Percentiles rank a stretch among this genome's conserved stretches.
These are phyloP conservation scores for Pygocentrus nattereri DNA, from an alignment of 2,797 vertebrate species.

Conservation along the genomic window DNA sequence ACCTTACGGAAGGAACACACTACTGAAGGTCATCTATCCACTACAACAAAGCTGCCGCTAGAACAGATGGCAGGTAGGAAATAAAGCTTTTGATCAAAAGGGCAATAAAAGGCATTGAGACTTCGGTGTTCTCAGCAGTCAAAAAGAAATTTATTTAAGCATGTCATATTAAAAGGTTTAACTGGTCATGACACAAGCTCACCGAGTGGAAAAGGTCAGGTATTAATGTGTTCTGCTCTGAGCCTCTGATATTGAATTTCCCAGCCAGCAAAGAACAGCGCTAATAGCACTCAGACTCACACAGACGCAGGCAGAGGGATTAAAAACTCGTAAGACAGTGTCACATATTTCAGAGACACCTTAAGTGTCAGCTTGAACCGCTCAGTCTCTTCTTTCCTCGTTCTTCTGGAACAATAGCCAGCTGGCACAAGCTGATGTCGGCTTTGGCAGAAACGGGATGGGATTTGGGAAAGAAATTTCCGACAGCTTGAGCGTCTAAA, in stretches of 20 bases:
- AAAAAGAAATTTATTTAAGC: not conserved
- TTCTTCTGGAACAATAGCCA: conserved; percentile 5
- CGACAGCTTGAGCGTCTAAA: conserved; percentile 57
- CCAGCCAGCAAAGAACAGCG: not conserved
- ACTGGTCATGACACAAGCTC: not conserved
- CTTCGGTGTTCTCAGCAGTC: not conserved
- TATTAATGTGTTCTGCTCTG: not conserved
- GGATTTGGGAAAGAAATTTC: conserved; percentile 42
- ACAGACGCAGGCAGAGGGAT: conserved; percentile 35
- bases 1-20: no score
- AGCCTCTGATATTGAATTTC: conserved; percentile 13
- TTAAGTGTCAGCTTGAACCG: conserved; percentile 38
- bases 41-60: not conserved
- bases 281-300: conserved; percentile 12
- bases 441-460: conserved; percentile 46
- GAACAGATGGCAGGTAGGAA: not conserved
- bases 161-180: not conserved
- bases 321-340: conserved; percentile 33
- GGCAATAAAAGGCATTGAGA: not conserved
- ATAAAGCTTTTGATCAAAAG: not conserved
- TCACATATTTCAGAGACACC: conserved; percentile 41
- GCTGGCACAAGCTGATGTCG: conserved; percentile 30
- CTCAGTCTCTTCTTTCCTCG: conserved; percentile 10
- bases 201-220: not conserved
- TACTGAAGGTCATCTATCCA: no score